Base-by-base conservation (phyloP, 2,797 vertebrate species). In the Enteromius paludinosus region DNA sequence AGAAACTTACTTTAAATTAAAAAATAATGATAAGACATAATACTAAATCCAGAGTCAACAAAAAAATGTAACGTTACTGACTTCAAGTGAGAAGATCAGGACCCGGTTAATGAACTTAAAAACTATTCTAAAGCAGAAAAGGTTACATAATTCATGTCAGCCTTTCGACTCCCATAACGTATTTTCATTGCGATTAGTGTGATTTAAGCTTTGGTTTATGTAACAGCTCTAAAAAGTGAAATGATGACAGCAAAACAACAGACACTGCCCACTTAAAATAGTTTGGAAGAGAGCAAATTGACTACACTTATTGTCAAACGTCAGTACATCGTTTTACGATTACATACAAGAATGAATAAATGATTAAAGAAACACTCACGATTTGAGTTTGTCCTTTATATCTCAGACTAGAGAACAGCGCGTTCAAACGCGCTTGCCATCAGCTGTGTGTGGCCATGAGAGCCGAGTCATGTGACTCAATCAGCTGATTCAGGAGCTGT, bases 401-500 rank as follows among this genome's bases (percentile, higher is more conserved):
- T 41, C 18, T 38, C 79, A 25, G 17, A 28, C 18, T 8, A 49
- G 15, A 75, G 45, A 66, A 7, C 43, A 47, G 25, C 61, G 17
- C 9, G 25, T 56, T 4, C 23, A 10, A 35, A 18, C 1, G 30
- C 54, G 23, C 65, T 85, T 81, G 64, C 28, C 79, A 79, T 77
- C 45, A 83, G 84, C 82, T 83, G 49, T 76, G 0, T 72, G 17
- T 54, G 41, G 81, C 83, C 73, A 41, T 45, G 87, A 72, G 79
- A 72, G 79, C 15, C 7, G 14, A 84, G 90, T 94, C 94, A 95
- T 87, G 93, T 95, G 94, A 94, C 90, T 45, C 3, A 41, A 88
- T 90, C 93, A 95, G 92, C 91, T 94, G 93, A 91, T 88, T 61
- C 56, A 20, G 28, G 5, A 3, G n/a, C 81, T 79, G 78, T 89